These are phyloP conservation scores for Cercopithecus diana DNA, from an alignment of 2,797 vertebrate species.

Conservation along the genomic window DNA sequence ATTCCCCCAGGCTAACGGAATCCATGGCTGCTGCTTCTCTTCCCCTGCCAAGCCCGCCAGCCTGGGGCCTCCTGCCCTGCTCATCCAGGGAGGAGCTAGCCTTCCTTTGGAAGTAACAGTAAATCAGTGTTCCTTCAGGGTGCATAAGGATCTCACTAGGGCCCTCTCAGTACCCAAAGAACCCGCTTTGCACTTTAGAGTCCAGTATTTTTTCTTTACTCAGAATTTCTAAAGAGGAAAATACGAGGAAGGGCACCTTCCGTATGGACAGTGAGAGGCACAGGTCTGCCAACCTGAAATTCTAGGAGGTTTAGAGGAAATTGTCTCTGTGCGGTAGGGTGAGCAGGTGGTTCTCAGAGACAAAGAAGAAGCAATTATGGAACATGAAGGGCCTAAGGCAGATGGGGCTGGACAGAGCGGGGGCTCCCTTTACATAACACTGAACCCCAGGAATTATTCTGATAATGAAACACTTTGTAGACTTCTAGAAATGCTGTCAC, in stretches of 20 bases:
- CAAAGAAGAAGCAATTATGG: not conserved
- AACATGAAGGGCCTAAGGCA: not conserved
- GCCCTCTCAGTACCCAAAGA: not conserved
- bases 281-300: not conserved
- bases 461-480: conserved; percentile 42
- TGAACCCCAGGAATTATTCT: conserved; percentile 56
- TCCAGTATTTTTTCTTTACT: not conserved
- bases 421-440: not conserved
- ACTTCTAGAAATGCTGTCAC: conserved; percentile 50
- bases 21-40: not conserved
- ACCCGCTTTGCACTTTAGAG: not conserved
- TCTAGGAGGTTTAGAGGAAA: not conserved
- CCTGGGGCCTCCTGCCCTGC: not conserved
- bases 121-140: not conserved
- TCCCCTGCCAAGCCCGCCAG: accelerated
- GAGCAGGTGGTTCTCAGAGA: not conserved
- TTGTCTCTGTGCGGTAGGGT: not conserved
- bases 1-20: not conserved
- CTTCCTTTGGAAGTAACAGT: not conserved
- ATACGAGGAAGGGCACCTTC: not conserved
- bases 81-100: not conserved
- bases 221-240: not conserved
- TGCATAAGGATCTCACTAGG: not conserved
- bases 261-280: not conserved
- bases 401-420: not conserved